Percentiles rank a stretch among this genome's conserved stretches.
These are phyloP conservation scores for Tachina grossa DNA, from an alignment of 2,888 invertebrate genomes.

Conservation along the genomic window DNA sequence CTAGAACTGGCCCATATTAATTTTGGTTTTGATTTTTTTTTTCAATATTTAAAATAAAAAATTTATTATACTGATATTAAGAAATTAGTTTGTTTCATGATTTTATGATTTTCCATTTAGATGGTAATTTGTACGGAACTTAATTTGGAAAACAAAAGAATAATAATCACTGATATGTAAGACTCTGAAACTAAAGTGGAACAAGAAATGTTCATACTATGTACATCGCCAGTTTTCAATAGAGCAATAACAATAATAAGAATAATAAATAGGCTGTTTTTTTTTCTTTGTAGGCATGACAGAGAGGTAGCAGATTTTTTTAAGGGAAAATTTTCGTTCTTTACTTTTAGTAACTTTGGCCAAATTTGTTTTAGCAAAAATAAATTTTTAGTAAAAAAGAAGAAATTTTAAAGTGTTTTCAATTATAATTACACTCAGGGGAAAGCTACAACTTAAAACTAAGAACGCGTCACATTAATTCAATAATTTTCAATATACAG, in stretches of 20 bases:
- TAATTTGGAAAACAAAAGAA: slow-evolving; percentile 20
- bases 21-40: background rate
- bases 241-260: background rate
- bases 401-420: too few species aligned
- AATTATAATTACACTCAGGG: too few species aligned
- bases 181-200: background rate
- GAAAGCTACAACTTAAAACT: too few species aligned
- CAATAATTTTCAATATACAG: too few species aligned
- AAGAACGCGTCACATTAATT: too few species aligned
- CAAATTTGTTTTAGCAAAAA: too few species aligned
- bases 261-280: too few species aligned
- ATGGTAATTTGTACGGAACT: slow-evolving; percentile 54
- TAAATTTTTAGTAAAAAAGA: too few species aligned
- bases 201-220: background rate
- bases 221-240: background rate
- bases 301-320: background rate
- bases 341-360: too few species aligned
- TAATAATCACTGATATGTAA: slow-evolving; percentile 7
- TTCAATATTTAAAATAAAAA: slow-evolving; percentile 1
- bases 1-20: slow-evolving; percentile 3
- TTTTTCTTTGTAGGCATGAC: background rate
- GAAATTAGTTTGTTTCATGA: background rate
- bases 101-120: slow-evolving; percentile 26
- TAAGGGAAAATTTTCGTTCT: background rate
- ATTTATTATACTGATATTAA: background rate